A percentile compares a stretch with the other conserved stretches of the same genome.
These are phyloP conservation scores for Microplitis mediator DNA, from an alignment of 1,140 invertebrate species.

Conservation along the genomic window DNA sequence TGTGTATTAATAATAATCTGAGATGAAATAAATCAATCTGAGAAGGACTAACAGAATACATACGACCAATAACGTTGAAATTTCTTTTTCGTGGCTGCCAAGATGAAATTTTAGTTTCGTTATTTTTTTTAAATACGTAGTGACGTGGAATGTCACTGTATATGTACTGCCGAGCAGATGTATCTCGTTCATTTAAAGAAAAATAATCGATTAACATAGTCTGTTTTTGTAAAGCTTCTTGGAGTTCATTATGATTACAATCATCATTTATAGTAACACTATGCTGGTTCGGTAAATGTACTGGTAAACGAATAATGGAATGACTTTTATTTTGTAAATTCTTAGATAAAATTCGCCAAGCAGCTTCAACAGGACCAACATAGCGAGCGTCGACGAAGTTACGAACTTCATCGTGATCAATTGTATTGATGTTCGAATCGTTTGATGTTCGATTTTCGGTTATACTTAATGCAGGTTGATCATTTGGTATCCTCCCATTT, in stretches of 20 bases:
- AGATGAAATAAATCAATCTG: constrained; percentile 29
- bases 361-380: background rate
- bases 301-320: background rate
- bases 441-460: background rate
- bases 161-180: background rate
- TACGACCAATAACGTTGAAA: background rate
- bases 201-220: background rate
- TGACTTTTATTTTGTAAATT: background rate
- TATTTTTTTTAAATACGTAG: background rate
- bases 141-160: background rate
- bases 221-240: background rate
- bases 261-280: background rate
- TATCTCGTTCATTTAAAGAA: background rate
- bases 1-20: constrained; percentile 11
- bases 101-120: background rate
- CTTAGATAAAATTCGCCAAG: background rate
- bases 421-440: background rate
- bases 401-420: background rate
- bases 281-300: background rate
- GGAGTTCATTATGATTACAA: background rate
- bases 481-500: background rate
- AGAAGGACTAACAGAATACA: constrained; percentile 8
- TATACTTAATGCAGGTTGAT: background rate
- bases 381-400: constrained; percentile 1
- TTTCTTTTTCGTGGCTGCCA: background rate